Percentiles rank a stretch among this genome's conserved stretches.
Conservation (phyloP, 1,140 invertebrate species). For the Drosophila azteca region DNA sequence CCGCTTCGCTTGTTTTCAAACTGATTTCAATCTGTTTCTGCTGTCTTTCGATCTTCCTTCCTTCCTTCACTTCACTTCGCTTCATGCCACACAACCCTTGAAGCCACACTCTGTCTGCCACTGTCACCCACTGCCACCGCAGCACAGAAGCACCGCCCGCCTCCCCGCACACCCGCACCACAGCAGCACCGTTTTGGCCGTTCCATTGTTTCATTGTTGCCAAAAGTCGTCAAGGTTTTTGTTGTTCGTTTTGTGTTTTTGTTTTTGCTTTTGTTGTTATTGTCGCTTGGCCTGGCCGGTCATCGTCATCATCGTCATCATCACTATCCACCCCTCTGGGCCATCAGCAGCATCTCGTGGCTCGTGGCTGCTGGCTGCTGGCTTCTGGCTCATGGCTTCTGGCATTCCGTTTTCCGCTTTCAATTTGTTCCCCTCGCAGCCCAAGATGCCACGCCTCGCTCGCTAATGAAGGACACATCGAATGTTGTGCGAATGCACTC, state of each 20-base stretch:
- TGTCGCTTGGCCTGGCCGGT: slow-evolving; percentile 29
- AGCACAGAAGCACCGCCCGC: not conserved
- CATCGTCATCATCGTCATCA: slow-evolving; percentile 52
- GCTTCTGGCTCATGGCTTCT: slow-evolving; percentile 15
- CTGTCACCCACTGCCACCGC: no score
- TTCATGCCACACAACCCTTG: not conserved
- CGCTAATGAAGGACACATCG: slow-evolving; percentile 54
- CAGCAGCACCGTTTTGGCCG: slow-evolving; percentile 14
- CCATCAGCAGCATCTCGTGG: slow-evolving; percentile 11
- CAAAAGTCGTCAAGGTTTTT: slow-evolving; percentile 44
- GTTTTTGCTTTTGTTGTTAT: slow-evolving; percentile 12
- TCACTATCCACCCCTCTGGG: slow-evolving; percentile 25
- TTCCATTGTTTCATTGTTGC: slow-evolving; percentile 65
- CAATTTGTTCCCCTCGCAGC: not conserved
- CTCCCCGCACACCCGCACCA: not conserved
- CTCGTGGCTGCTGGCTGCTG: not conserved
- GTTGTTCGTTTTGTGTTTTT: slow-evolving; percentile 5
- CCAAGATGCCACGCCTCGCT: slow-evolving; percentile 41
- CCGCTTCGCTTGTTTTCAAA: slow-evolving; percentile 72
- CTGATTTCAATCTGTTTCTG: slow-evolving; percentile 75
- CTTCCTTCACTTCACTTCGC: not conserved
- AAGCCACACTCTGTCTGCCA: no score
- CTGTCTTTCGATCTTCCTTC: slow-evolving; percentile 65
- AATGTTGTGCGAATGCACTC: not conserved
- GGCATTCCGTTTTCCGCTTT: slow-evolving; percentile 35